Conservation (phyloP, 1,140 invertebrate species). For the Eriocheir sinensis region DNA sequence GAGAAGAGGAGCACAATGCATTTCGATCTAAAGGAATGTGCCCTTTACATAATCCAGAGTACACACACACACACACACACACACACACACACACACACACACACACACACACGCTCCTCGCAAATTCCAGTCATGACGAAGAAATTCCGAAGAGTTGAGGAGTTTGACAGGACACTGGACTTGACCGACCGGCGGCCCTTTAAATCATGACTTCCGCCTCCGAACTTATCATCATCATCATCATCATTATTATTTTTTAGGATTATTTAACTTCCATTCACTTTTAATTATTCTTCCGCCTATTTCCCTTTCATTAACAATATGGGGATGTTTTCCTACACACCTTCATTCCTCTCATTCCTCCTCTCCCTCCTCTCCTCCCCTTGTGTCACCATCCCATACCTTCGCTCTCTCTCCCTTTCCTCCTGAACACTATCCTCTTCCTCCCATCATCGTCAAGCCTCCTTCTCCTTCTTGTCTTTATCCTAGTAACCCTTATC, state of each 20-base stretch:
- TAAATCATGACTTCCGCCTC: background rate
- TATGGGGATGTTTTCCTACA: no score
- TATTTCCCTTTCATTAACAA: no score
- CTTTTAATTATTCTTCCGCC: no score
- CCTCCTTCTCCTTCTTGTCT: no score
- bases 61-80: background rate
- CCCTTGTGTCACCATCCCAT: no score
- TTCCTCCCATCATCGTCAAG: no score
- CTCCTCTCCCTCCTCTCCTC: no score
- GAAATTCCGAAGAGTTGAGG: background rate
- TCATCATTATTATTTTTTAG: background rate
- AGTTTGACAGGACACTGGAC: background rate
- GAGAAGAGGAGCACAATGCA: constrained; percentile 5
- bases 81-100: constrained; percentile 22
- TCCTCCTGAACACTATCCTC: no score
- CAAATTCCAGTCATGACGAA: constrained; percentile 3
- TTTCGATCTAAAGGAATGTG: background rate
- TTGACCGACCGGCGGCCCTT: background rate
- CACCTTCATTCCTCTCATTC: no score
- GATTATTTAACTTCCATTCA: no score
- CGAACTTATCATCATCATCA: background rate
- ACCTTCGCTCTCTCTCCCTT: no score
- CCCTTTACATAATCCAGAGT: background rate
- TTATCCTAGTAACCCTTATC: no score
- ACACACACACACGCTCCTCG: background rate